These are phyloP conservation scores for Carassius auratus DNA, from an alignment of 2,113 vertebrate species.

Conservation along the genomic window DNA sequence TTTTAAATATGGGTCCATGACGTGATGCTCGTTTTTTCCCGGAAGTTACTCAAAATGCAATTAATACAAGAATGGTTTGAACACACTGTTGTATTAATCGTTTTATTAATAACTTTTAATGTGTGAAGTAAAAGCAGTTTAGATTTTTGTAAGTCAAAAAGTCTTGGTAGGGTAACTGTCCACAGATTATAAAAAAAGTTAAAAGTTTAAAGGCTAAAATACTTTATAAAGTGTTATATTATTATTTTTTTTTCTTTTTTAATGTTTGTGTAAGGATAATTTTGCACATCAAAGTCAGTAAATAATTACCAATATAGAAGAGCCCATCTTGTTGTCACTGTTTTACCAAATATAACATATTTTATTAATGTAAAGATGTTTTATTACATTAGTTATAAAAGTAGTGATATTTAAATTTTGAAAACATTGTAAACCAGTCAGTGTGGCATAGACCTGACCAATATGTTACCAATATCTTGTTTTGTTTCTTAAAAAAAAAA, in stretches of 20 bases:
- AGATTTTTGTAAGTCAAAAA: background rate
- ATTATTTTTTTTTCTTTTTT: background rate
- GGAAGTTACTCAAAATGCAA: background rate
- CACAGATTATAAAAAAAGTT: background rate
- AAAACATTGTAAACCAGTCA: background rate
- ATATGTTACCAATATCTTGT: background rate
- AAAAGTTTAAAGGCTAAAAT: background rate
- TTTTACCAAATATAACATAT: no score
- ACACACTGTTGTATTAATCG: background rate
- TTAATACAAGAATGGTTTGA: background rate
- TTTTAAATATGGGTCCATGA: background rate
- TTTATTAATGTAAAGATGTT: no score
- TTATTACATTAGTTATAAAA: no score
- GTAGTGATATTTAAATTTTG: background rate
- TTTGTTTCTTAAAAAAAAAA: background rate
- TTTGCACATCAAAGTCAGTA: no score
- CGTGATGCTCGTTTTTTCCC: constrained; percentile 6
- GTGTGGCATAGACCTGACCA: background rate
- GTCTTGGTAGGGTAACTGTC: background rate
- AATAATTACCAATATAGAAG: no score
- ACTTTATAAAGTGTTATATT: background rate
- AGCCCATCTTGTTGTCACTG: no score
- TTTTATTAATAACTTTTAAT: background rate
- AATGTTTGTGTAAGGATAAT: no score
- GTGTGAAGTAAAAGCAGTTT: background rate